Evolutionary conservation across 2,888 invertebrate species (phyloP).

Genomic region (Hartigia nigra): DNA sequence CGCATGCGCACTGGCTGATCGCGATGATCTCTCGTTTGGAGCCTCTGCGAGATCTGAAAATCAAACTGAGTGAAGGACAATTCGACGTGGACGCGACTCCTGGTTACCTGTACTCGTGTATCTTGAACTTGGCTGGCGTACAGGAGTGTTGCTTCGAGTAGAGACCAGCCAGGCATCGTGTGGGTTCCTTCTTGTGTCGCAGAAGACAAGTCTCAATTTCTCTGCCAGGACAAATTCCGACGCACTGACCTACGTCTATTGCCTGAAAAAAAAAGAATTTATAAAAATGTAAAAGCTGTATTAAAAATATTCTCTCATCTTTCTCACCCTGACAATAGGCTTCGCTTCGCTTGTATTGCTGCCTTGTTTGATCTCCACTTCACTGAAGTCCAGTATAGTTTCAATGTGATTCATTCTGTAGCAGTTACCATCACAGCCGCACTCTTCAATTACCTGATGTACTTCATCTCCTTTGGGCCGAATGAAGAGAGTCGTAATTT

Average conservation of each 20-base stretch:
- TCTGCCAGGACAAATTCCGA: conserved; percentile 60
- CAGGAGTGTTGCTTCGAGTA: conserved; percentile 54
- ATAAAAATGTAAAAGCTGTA: not conserved
- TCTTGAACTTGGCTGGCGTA: conserved; percentile 59
- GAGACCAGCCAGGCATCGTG: conserved; percentile 54
- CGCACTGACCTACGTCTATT: conserved; percentile 65
- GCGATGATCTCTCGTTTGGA: conserved; percentile 59
- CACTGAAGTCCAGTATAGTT: conserved; percentile 65
- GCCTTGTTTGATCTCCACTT: conserved; percentile 54
- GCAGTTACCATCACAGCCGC: conserved; percentile 63
- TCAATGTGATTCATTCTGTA: conserved; percentile 64
- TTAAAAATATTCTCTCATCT: not conserved
- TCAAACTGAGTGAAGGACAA: not conserved
- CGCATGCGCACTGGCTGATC: conserved; percentile 61
- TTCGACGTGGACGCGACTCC: not conserved
- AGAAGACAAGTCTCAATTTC: conserved; percentile 57
- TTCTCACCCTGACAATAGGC: conserved; percentile 54
- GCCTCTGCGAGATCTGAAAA: conserved; percentile 57
- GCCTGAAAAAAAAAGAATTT: conserved; percentile 44
- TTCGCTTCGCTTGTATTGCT: conserved; percentile 55
- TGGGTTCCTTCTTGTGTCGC: conserved; percentile 57
- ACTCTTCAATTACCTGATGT: conserved; percentile 64
- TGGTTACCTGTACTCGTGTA: conserved; percentile 58
- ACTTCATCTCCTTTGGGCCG: conserved; percentile 51
- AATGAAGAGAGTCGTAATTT: not conserved